A percentile compares a stretch with the other conserved stretches of the same genome.
Evolutionary conservation across 2,888 invertebrate species (phyloP).

Genomic region (Parnassius glacialis): DNA sequence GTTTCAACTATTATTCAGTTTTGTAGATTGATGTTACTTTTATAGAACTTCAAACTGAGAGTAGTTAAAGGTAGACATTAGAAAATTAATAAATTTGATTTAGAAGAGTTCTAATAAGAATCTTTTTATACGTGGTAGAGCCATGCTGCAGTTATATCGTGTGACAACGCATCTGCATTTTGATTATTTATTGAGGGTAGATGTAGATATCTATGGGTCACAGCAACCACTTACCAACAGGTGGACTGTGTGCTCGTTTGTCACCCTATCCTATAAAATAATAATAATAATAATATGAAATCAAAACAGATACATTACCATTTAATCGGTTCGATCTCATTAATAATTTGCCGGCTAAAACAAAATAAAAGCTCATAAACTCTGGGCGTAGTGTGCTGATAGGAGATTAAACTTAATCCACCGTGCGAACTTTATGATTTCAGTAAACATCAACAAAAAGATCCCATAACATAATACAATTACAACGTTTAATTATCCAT

Average conservation of each 20-base stretch:
- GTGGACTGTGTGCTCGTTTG: too few species aligned
- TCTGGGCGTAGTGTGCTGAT: slow-evolving; percentile 21
- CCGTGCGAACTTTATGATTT: slow-evolving; percentile 23
- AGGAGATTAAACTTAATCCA: slow-evolving; percentile 25
- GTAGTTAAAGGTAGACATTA: too few species aligned
- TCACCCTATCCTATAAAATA: too few species aligned
- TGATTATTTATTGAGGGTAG: too few species aligned
- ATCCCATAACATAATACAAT: slow-evolving; percentile 16
- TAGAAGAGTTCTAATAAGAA: background rate
- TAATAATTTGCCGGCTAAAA: slow-evolving; percentile 26
- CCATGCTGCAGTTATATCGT: too few species aligned
- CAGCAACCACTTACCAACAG: too few species aligned
- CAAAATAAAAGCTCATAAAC: slow-evolving; percentile 25
- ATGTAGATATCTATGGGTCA: too few species aligned
- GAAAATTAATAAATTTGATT: background rate
- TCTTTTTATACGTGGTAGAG: too few species aligned
- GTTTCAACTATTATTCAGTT: too few species aligned
- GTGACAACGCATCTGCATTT: too few species aligned
- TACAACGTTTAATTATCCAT: slow-evolving; percentile 10
- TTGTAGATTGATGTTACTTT: too few species aligned
- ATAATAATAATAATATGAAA: background rate
- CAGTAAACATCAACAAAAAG: slow-evolving; percentile 11
- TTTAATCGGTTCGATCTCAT: slow-evolving; percentile 23
- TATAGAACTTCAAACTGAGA: too few species aligned
- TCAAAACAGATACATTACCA: slow-evolving; percentile 3